These are phyloP conservation scores for Macaria liturata DNA, from an alignment of 2,888 invertebrate species.

Conservation along the genomic window DNA sequence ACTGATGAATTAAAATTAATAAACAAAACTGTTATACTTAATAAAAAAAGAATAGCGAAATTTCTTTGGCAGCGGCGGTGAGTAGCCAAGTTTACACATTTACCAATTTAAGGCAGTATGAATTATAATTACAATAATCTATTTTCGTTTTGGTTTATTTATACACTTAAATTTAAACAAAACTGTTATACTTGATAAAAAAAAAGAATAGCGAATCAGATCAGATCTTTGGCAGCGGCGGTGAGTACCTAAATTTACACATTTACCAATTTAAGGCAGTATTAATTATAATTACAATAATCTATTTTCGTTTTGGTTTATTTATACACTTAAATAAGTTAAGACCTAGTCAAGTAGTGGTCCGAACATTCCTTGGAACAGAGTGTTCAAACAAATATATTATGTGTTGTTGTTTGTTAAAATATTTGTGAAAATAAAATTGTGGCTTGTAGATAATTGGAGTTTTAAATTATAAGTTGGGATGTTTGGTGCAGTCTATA, in stretches of 20 bases:
- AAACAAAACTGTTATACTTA: no score
- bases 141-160: slow-evolving; percentile 33
- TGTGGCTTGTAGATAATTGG: not conserved
- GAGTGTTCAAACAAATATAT: slow-evolving; percentile 5
- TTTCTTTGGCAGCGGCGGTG: no score
- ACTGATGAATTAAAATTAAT: no score
- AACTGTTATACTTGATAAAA: no score
- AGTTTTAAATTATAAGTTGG: no score
- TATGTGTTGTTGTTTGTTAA: not conserved
- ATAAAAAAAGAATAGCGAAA: no score
- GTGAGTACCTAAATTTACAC: slow-evolving; percentile 14
- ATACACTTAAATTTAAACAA: slow-evolving; percentile 14
- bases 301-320: slow-evolving; percentile 34
- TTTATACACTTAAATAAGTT: slow-evolving; percentile 19
- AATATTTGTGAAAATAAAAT: slow-evolving; percentile 1
- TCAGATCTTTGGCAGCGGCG: no score
- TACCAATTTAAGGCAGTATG: slow-evolving; percentile 35
- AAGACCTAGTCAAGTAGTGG: slow-evolving; percentile 17
- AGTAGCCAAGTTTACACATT: slow-evolving; percentile 16
- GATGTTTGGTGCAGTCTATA: no score
- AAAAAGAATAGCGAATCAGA: no score
- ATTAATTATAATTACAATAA: slow-evolving; percentile 18
- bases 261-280: slow-evolving; percentile 35
- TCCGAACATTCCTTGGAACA: slow-evolving; percentile 12
- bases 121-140: slow-evolving; percentile 21